Base-by-base conservation (phyloP, 2,797 vertebrate genomes). In the Aselliscus stoliczkanus region DNA sequence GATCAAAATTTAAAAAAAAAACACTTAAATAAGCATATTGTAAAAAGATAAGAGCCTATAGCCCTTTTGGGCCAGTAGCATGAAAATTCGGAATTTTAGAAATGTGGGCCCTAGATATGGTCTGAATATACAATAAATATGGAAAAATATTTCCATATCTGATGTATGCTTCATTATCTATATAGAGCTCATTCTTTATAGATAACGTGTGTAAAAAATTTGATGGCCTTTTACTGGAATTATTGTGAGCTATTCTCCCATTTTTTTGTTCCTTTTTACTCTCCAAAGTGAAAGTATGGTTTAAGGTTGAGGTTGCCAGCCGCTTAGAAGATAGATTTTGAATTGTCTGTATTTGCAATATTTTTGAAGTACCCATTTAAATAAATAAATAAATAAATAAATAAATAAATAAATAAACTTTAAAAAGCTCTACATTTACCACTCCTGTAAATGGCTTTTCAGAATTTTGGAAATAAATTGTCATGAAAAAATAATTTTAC, bases 81-180 rank as follows among this genome's bases (percentile, higher is more conserved):
- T 84, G 70, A 91, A 90, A 86, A 88, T 88, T 85, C 88, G 47
- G 13, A 94, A 90, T 82, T 95, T 94, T 69, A 84, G 58, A 79
- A 96, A 76, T 69, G 8, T 93, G 5, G 44, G n/a, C 15, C n/a
- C 2, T 91, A 15, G 67, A 70, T 90, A 94, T 97, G 29, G 17
- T 88, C 62, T 94, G 39, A 88, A 93, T 95, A 95, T 95, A 60
- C 4, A 73, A 75, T 88, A 67, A 72, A 62, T 75, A 29, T 27
- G 83, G 83, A 91, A 94, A 82, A 76, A 9, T 52, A 86, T 60
- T 44, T 90, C 3, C 81, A 4, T 76, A 20, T 93, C 65, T 92
- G 83, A 77, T 76, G 4, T 31, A 56, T 39, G 12, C 29, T 82
- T 87, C 56, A 72, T 85, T 90, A 86, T 87, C 80, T 91, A 37